Base-by-base conservation (phyloP, 92 coral and sea anemone genomes). In the Paramuricea clavata region DNA sequence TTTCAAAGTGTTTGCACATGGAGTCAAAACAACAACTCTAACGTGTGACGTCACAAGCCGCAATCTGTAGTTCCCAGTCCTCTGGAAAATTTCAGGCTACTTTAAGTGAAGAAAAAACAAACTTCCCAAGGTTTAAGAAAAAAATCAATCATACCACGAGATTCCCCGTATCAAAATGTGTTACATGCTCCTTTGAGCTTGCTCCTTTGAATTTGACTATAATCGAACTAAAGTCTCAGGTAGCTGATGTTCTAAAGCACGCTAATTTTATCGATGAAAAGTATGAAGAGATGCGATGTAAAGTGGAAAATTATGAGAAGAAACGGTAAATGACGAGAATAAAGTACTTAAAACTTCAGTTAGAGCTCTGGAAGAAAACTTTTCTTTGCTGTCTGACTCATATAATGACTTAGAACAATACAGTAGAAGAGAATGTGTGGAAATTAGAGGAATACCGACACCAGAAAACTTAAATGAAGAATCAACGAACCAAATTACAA, bases 11-110 rank as follows among this genome's bases (percentile, higher is more conserved):
- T 17, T 61, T 5, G 15, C 69, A 61, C 5, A 21, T 21, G 30
- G 33, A 69, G 76, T 33, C 19, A 69, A 69, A 69, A 69, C 49
- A 33, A 69, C 76, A 69, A 69, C 76, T 69, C 76, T 69, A 69
- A 69, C 76, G 76, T 69, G 76, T 69, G 76, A 69, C 76, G 76
- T 69, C 76, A 69, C 47, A 69, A 33, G 76, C 76, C 49, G 27
- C 23, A 2, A 69, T 69, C 49, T 69, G 2, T 69, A 69, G 76
- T 69, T 69, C 76, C 76, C 76, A 69, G 76, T 69, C 76, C 76
- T 69, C 27, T 69, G 76, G 76, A 69, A 69, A 69, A 69, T 69
- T 69, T 7, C 49, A 69, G 6, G 76, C 23, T 43, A 69, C 76
- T 69, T 69, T 69, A 69, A 22, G 76, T 26, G 49, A 33, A 69